Conservation (phyloP, 2,113 vertebrate genomes). For the Cyphomyrus discorhynchus region DNA sequence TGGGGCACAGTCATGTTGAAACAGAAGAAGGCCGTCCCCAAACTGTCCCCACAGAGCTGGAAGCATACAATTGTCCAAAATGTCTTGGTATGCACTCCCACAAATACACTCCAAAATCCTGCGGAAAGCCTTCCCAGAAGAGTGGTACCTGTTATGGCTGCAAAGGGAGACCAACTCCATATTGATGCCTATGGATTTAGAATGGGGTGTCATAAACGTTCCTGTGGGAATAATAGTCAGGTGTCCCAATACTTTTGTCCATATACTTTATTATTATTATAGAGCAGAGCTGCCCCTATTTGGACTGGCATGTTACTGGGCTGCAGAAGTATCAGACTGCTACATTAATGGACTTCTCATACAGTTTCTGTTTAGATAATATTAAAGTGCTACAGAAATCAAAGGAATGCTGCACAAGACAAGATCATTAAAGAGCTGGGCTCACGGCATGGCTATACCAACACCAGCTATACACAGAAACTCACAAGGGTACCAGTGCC, state of each 20-base stretch:
- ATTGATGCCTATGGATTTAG: neutral
- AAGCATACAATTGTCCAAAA: neutral
- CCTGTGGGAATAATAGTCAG: neutral
- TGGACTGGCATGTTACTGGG: neutral
- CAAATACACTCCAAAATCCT: neutral
- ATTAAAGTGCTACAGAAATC: slow-evolving; percentile 10
- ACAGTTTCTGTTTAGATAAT: slow-evolving; percentile 6
- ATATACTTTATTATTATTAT: neutral
- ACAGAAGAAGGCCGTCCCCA: neutral
- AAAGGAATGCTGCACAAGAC: slow-evolving; percentile 15
- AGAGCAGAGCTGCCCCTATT: neutral
- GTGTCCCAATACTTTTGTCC: neutral
- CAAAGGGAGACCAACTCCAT: too few relatives aligned
- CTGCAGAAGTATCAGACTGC: neutral
- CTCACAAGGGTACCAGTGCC: neutral
- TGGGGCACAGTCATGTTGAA: neutral
- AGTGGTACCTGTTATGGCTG: too few relatives aligned
- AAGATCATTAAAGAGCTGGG: slow-evolving; percentile 13
- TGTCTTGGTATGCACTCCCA: neutral
- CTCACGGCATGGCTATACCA: neutral
- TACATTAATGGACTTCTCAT: neutral
- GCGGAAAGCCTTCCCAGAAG: neutral
- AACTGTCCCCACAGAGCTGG: neutral
- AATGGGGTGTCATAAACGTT: neutral
- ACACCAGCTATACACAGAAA: neutral